A percentile compares a stretch with the other conserved stretches of the same genome.
Conservation (phyloP, 1,140 invertebrate species). For the Leptinotarsa texana region DNA sequence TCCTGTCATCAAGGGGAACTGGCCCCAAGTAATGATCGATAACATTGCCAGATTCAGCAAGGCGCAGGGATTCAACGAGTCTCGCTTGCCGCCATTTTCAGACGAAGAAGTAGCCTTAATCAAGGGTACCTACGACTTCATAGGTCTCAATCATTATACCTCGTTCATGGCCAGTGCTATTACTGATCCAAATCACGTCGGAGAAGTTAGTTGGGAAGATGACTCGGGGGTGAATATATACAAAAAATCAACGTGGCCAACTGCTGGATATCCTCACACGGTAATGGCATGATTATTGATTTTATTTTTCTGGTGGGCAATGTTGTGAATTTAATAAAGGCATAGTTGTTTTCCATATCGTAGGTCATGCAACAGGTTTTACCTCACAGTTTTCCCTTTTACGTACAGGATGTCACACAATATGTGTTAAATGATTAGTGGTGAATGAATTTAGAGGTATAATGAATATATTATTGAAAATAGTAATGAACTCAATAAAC, state of each 20-base stretch:
- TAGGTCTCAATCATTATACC: constrained; percentile 66
- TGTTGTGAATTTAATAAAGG: no score
- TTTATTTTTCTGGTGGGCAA: no score
- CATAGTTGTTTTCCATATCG: no score
- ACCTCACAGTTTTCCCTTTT: no score
- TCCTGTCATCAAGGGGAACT: constrained; percentile 70
- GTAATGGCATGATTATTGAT: no score
- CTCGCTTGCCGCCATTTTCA: constrained; percentile 66
- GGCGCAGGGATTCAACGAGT: constrained; percentile 61
- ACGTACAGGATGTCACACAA: no score
- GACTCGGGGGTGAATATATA: constrained; percentile 10
- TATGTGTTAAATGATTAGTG: no score
- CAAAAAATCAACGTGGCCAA: background rate
- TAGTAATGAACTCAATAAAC: no score
- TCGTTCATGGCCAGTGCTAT: constrained; percentile 39
- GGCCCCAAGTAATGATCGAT: constrained; percentile 65
- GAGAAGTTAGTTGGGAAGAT: constrained; percentile 10
- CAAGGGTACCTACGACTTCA: constrained; percentile 64
- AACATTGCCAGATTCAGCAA: constrained; percentile 62
- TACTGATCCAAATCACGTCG: background rate
- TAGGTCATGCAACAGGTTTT: no score
- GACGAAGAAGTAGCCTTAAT: constrained; percentile 62
- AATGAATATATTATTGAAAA: no score
- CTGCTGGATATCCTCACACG: background rate
- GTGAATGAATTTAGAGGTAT: no score